Base-by-base conservation (phyloP, 2,113 vertebrate species). In the Stigmatopora nigra region DNA sequence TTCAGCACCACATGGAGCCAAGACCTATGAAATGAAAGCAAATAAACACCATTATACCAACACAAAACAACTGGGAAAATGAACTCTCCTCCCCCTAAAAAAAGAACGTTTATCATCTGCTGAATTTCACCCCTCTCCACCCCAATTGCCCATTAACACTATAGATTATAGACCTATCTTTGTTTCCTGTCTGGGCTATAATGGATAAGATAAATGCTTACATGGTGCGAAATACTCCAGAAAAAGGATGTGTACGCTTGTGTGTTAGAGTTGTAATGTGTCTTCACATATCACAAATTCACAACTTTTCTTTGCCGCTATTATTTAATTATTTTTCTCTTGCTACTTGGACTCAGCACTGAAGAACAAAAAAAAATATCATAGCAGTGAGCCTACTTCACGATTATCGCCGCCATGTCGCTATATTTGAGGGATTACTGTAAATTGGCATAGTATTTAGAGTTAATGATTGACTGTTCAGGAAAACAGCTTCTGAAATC, bases 171-270 rank as follows among this genome's bases (percentile, higher is more conserved):
- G 45, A 16, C 71, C 64, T 76, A 82, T 86, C 81, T 81, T 58
- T 48, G 64, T 75, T 87, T 82, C 85, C 79, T 81, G 79, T 65
- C 69, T 63, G 20, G 57, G 73, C 64, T 71, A 61, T 65, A 68
- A 12, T 14, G 77, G 81, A 82, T 84, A 76, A 85, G 81, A 80
- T 82, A 72, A 56, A 11, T 36, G 53, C 46, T 19, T n/a, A 9
- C 45, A 68, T 67, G 69, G 76, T 78, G 75, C 63, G 77, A 83
- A 84, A 79, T 61, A 61, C 59, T 45, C 59, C 41, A 22, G 12
- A 61, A 61, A 45, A 45, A 13, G 51, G 38, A 41, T 20, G 58
- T 20, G 5, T 12, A n/a, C 19, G 19, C 4, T 20, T 44, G 6
- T 13, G 44, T 13, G 41, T 56, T 14, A 25, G 53, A 56, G 13